Evolutionary conservation across 1,140 invertebrate species (phyloP).

Genomic region (Chymomyza costata): DNA sequence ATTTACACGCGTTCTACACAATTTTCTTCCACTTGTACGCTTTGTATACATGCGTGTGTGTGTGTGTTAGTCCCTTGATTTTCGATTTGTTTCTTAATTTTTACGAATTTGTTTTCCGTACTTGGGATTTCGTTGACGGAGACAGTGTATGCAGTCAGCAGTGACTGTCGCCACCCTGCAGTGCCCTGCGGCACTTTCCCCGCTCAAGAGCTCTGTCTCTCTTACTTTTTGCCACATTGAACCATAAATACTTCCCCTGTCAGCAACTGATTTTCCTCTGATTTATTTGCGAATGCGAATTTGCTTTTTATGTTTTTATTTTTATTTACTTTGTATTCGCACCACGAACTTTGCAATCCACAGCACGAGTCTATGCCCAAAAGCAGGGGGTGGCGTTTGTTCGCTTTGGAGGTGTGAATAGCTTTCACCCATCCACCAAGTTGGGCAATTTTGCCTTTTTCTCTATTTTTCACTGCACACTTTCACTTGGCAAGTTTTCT

Average conservation of each 20-base stretch:
- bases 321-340: slow-evolving; percentile 72
- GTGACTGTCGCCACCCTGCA: slow-evolving; percentile 12
- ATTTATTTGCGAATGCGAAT: slow-evolving; percentile 74
- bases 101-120: slow-evolving; percentile 66
- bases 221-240: slow-evolving; percentile 26
- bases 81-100: slow-evolving; percentile 74
- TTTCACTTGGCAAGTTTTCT: slow-evolving; percentile 54
- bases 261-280: slow-evolving; percentile 71
- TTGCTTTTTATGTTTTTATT: slow-evolving; percentile 72
- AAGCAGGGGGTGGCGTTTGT: too few relatives aligned
- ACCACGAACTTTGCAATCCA: slow-evolving; percentile 49
- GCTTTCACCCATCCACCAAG: slow-evolving; percentile 38
- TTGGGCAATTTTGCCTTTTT: slow-evolving; percentile 51
- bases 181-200: slow-evolving; percentile 27
- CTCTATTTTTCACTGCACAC: slow-evolving; percentile 55
- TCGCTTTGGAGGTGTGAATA: slow-evolving; percentile 54
- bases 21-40: slow-evolving; percentile 47
- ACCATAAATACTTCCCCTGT: slow-evolving; percentile 72
- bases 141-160: slow-evolving; percentile 1
- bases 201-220: slow-evolving; percentile 15
- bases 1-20: slow-evolving; percentile 34
- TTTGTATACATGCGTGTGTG: slow-evolving; percentile 15
- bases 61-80: slow-evolving; percentile 56
- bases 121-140: slow-evolving; percentile 31
- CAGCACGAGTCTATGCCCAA: background rate